A percentile compares a stretch with the other conserved stretches of the same genome.
Conservation (phyloP, 2,113 vertebrate species). For the Colistium nudipinnis region DNA sequence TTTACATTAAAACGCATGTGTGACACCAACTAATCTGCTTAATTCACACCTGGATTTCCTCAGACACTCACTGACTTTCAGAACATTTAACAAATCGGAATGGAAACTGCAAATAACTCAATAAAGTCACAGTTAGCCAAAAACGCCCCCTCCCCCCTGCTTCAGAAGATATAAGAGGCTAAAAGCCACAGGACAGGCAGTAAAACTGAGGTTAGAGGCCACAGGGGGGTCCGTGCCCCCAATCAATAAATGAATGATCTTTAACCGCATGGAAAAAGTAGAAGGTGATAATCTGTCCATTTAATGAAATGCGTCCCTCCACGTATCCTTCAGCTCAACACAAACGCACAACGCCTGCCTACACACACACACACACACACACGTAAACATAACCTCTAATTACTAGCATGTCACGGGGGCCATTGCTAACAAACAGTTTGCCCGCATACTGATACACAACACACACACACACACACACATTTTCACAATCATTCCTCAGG, state of each 20-base stretch:
- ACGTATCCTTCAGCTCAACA: neutral
- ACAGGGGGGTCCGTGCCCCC: neutral
- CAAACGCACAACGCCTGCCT: neutral
- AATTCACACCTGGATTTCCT: neutral
- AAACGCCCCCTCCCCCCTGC: too few species aligned
- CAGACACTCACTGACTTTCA: too few species aligned
- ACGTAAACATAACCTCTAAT: conserved; percentile 1
- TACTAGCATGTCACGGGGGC: neutral
- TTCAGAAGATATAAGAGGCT: neutral
- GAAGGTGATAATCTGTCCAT: neutral
- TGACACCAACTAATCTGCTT: neutral
- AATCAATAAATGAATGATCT: neutral
- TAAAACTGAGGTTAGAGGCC: neutral
- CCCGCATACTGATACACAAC: neutral
- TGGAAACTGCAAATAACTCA: too few species aligned
- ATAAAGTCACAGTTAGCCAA: neutral
- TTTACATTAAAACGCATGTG: too few species aligned
- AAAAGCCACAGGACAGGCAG: neutral
- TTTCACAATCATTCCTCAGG: conserved; percentile 3
- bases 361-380: neutral
- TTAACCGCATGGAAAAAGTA: neutral
- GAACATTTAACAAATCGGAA: too few species aligned
- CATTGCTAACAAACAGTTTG: conserved; percentile 4
- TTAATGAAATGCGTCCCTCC: neutral
- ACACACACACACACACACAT: conserved; percentile 14